Evolutionary conservation across 1,140 invertebrate species (phyloP).

Genomic region (Harpegnathos saltator): DNA sequence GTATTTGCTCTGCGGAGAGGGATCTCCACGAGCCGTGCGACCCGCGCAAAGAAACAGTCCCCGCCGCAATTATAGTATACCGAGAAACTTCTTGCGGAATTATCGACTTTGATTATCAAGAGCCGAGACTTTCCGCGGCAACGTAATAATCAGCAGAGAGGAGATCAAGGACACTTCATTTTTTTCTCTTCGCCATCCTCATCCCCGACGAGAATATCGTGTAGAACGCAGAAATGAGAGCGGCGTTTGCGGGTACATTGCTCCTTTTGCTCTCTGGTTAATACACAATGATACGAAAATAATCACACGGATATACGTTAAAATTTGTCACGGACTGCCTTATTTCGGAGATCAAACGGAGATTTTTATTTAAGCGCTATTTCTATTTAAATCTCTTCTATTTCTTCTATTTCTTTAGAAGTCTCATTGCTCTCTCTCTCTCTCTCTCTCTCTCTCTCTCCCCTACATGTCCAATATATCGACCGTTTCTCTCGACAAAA

Average conservation of each 20-base stretch:
- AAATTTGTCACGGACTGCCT: too few relatives aligned
- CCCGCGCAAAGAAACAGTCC: slow-evolving; percentile 56
- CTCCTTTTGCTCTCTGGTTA: not conserved
- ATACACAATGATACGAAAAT: not conserved
- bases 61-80: slow-evolving; percentile 46
- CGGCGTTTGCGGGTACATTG: not conserved
- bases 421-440: too few relatives aligned
- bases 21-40: slow-evolving; percentile 38
- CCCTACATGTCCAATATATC: not conserved
- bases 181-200: not conserved
- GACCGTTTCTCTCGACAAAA: slow-evolving; percentile 5
- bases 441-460: too few relatives aligned
- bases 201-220: too few relatives aligned
- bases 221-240: not conserved
- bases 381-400: too few relatives aligned
- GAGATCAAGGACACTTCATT: not conserved
- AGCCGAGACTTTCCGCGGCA: slow-evolving; percentile 11
- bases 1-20: slow-evolving; percentile 51
- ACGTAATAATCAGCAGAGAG: slow-evolving; percentile 34
- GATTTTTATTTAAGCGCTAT: not conserved
- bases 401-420: too few relatives aligned
- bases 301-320: not conserved
- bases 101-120: slow-evolving; percentile 59
- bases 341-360: too few relatives aligned
- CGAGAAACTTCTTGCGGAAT: slow-evolving; percentile 48